A percentile compares a stretch with the other conserved stretches of the same genome.
These are phyloP conservation scores for Phoenicopterus ruber DNA, from an alignment of 2,113 vertebrate genomes.

Conservation along the genomic window DNA sequence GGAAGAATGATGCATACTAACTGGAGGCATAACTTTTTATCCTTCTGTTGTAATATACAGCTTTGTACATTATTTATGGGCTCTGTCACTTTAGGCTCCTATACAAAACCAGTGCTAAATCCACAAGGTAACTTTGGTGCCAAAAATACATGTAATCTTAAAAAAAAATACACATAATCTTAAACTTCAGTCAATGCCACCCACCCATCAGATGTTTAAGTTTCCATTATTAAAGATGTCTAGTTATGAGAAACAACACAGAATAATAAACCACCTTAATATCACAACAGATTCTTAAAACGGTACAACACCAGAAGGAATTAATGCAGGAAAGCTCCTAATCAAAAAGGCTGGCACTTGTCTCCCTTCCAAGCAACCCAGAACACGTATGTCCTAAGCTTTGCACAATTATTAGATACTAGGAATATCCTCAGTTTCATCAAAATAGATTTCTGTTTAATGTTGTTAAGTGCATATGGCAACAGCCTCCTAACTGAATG, in stretches of 20 bases:
- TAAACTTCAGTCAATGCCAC: constrained; percentile 1
- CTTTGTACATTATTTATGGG: not conserved
- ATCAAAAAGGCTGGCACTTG: not conserved
- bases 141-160: not conserved
- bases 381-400: not conserved
- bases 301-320: not conserved
- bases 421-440: not conserved
- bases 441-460: not conserved
- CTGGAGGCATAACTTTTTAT: not conserved
- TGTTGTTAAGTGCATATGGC: not conserved
- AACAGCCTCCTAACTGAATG: not conserved
- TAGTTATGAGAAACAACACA: not conserved
- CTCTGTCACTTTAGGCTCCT: not conserved
- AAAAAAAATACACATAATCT: not conserved
- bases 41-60: not conserved
- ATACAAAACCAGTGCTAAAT: not conserved
- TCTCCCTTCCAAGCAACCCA: not conserved
- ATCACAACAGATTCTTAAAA: not conserved
- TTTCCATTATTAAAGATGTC: not conserved
- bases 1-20: not conserved
- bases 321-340: not conserved
- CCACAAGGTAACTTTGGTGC: not conserved
- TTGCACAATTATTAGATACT: not conserved
- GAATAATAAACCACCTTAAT: not conserved
- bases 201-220: constrained; percentile 7